Conservation (phyloP, 2,888 invertebrate species). For the Tetheella fluctuosa region DNA sequence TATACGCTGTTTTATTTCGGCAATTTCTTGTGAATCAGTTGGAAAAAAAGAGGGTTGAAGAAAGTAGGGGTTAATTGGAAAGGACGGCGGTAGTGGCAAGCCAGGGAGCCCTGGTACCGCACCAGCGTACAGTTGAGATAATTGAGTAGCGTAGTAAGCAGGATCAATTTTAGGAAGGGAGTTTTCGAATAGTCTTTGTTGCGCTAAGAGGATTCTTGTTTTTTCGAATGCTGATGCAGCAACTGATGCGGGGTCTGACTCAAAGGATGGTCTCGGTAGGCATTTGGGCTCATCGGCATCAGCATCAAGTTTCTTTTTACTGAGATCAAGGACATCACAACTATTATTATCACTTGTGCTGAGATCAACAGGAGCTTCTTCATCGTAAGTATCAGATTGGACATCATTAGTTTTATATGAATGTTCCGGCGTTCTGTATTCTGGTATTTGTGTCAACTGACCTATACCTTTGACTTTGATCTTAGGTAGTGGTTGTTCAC, state of each 20-base stretch:
- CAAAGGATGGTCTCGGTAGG: conserved; percentile 75
- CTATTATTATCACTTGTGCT: conserved; percentile 84
- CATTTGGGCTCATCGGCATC: conserved; percentile 66
- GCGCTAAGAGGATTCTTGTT: conserved; percentile 85
- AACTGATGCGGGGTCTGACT: conserved; percentile 64
- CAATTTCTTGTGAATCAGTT: conserved; percentile 84
- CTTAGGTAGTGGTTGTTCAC: conserved; percentile 69
- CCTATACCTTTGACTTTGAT: conserved; percentile 87
- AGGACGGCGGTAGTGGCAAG: conserved; percentile 82
- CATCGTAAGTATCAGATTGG: conserved; percentile 70
- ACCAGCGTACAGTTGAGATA: conserved; percentile 85
- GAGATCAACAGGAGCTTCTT: conserved; percentile 87
- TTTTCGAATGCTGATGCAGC: conserved; percentile 79
- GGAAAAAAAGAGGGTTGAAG: conserved; percentile 84
- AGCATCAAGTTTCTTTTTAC: conserved; percentile 87
- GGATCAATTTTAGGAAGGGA: conserved; percentile 86
- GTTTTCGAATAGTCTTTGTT: conserved; percentile 87
- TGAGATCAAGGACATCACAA: conserved; percentile 91
- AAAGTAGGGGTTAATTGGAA: conserved; percentile 87
- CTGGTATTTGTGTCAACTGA: conserved; percentile 83
- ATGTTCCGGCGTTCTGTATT: conserved; percentile 70
- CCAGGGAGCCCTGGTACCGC: conserved; percentile 82
- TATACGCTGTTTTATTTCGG: conserved; percentile 87
- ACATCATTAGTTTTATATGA: conserved; percentile 62
- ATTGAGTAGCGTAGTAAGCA: conserved; percentile 85